Base-by-base conservation (phyloP, 2,797 vertebrate species). In the Lophotriccus pileatus region DNA sequence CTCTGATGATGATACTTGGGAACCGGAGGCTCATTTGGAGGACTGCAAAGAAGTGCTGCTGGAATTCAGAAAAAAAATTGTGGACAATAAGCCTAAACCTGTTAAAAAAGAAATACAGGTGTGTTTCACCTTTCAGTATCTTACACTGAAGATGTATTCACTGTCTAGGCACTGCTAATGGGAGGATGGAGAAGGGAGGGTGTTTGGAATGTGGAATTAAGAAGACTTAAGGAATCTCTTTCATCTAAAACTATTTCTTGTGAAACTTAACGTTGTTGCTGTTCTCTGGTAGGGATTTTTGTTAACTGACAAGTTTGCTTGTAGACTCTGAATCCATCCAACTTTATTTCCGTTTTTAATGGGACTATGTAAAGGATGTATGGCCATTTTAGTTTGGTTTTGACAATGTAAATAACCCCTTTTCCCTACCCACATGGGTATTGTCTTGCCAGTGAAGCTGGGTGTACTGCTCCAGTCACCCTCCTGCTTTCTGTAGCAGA, bases 1-100 rank as follows among this genome's bases (percentile, higher is more conserved):
- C 59, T 98, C 99, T 15, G 99, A 99, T 30, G 99, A 99, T 76
- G 99, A 99, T 86, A 99, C 99, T 3, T 99, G 99, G 99, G 99
- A 99, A 91, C 99, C 99, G 1, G 99, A 99, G 95, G 97, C 98
- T 86, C 99, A 99, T 95, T 96, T 99, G 88, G 99, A 99, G 91
- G 99, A 99, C 95, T 99, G 99, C 97, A 98, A 98, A 24, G 99
- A 99, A 97, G 99, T 99, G 87, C 98, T 99, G 49, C 97, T 99
- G 68, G 98, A 98, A 53, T 99, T 99, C 94, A 98, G 98, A 95
- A 99, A 98, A 94, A 97, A 98, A 77, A 62, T 98, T 67, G 86
- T 97, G 6, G 99, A 99, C 56, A 97, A 72, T 52, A 99, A 99
- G 95, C 89, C 97, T 85, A 98, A 98, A 73, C 36, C 87, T 74